These are phyloP conservation scores for Amphipyra berbera DNA, from an alignment of 2,888 invertebrate species.

Conservation along the genomic window DNA sequence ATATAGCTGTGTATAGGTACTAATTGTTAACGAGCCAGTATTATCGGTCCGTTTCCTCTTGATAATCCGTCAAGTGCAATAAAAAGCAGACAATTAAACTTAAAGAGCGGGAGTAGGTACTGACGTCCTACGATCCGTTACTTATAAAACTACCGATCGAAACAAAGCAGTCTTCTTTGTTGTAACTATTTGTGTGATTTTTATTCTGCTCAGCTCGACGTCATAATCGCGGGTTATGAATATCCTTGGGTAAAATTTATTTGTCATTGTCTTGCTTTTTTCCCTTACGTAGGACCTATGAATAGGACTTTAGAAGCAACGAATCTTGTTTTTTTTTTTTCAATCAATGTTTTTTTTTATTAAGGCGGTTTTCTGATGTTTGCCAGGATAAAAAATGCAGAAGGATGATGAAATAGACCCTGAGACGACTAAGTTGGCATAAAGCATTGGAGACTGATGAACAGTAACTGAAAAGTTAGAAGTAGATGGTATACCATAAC, in stretches of 20 bases:
- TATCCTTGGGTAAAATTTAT: constrained; percentile 45
- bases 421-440: too few relatives aligned
- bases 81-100: constrained; percentile 52
- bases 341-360: too few relatives aligned
- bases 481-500: too few relatives aligned
- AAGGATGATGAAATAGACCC: too few relatives aligned
- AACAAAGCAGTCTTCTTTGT: constrained; percentile 22
- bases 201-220: constrained; percentile 50
- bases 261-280: constrained; percentile 46
- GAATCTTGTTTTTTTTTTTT: too few relatives aligned
- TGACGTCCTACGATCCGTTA: constrained; percentile 7
- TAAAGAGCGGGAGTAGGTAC: not conserved
- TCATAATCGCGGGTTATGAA: constrained; percentile 45
- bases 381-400: too few relatives aligned
- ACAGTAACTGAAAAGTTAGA: too few relatives aligned
- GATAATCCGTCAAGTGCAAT: constrained; percentile 71
- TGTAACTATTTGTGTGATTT: constrained; percentile 30
- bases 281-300: constrained; percentile 23
- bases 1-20: constrained; percentile 63
- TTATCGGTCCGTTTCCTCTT: constrained; percentile 72
- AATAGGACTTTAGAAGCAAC: constrained; percentile 5
- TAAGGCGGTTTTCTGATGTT: too few relatives aligned
- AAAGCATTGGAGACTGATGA: too few relatives aligned
- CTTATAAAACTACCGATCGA: constrained; percentile 9
- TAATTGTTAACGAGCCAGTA: constrained; percentile 59